Base-by-base conservation (phyloP, 2,113 vertebrate genomes). In the Hippocampus comes region DNA sequence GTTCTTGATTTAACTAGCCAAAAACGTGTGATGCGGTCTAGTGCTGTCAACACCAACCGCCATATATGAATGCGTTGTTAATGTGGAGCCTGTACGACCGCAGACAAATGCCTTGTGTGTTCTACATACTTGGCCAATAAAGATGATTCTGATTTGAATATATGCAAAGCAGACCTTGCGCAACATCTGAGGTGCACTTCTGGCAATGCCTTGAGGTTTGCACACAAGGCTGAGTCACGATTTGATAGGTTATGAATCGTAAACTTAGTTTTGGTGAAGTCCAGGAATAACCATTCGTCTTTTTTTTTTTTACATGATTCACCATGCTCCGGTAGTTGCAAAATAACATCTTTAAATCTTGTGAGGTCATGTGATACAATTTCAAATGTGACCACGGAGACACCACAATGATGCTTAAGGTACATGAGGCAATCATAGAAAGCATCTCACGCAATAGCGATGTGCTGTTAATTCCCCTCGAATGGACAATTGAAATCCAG, bases 201-300 rank as follows among this genome's bases (percentile, higher is more conserved):
- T 59, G 42, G 67, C 63, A 43, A 15, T 15, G 64, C 76, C 63
- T 11, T 3, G 9, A 63, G 43, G 66, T 64, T 56, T 64, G 61
- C 63, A 34, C 57, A 67, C 59, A 74, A 67, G 68, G 46, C 61
- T 23, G 9, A 25, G 55, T 71, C 23, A 71, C 73, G 38, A 79
- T 81, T 68, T 76, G 38, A 78, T 82, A 72, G 75, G 77, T 82
- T 75, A 63, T 85, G 71, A 85, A 74, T 81, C 70, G 72, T 71
- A 27, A 66, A 73, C 73, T 66, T 14, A 67, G 76, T 51, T 79
- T 81, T 81, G 4, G 2, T 2, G 3, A 55, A 20, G 9, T 46
- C 14, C 43, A 46, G 43, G n/a, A 6, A 63, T 9, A n/a, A 64
- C 10, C 63, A 5, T 41, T 64, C 59, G 60, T 65, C 4, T 49